A percentile compares a stretch with the other conserved stretches of the same genome.
These are phyloP conservation scores for Busseola fusca DNA, from an alignment of 2,888 invertebrate species.

Conservation along the genomic window DNA sequence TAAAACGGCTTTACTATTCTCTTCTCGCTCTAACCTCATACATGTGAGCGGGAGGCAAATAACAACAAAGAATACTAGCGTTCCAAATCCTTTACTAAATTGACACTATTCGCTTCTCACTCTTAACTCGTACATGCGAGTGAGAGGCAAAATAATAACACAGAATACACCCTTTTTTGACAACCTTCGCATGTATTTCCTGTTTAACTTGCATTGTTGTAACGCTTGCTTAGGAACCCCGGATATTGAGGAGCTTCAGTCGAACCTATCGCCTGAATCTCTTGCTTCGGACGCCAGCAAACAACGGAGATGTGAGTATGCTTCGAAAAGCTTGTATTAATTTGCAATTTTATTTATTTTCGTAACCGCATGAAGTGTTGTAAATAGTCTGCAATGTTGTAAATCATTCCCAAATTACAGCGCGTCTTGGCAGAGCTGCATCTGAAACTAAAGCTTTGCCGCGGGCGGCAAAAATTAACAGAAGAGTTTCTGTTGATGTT, in stretches of 20 bases:
- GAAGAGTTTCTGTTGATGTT: constrained; percentile 78
- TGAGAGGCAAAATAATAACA: constrained; percentile 5
- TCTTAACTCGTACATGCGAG: constrained; percentile 3
- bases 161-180: neutral
- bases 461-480: constrained; percentile 73
- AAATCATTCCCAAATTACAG: constrained; percentile 65
- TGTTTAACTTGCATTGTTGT: constrained; percentile 54
- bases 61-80: constrained; percentile 3
- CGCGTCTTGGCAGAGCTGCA: constrained; percentile 74
- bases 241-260: constrained; percentile 68
- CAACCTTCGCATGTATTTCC: constrained; percentile 11
- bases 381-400: constrained; percentile 6
- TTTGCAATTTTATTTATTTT: constrained; percentile 12
- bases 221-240: constrained; percentile 72
- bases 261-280: constrained; percentile 67
- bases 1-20: neutral
- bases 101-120: constrained; percentile 1
- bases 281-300: constrained; percentile 69
- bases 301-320: constrained; percentile 64
- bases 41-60: constrained; percentile 2
- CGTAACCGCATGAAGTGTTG: constrained; percentile 21
- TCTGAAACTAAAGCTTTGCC: constrained; percentile 76
- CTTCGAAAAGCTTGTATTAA: constrained; percentile 34
- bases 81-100: neutral
- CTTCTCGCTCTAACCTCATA: constrained; percentile 6